Percentiles rank a stretch among this genome's conserved stretches.
phyloP scores from a whole-genome alignment of 2,113 vertebrate species.

The Chionodraco myersi region DNA sequence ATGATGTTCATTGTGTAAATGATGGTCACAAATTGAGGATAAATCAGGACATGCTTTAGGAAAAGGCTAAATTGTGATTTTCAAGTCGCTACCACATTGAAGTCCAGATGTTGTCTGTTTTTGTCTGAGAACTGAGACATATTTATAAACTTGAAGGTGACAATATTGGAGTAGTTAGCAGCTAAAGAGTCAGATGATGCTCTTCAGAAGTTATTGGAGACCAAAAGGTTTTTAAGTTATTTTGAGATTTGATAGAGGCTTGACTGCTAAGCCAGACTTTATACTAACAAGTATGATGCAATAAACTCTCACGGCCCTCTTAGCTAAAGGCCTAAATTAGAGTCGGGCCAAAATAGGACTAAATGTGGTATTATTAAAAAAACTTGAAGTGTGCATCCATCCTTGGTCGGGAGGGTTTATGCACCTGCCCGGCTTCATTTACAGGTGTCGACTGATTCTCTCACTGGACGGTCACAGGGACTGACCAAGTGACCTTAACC shows the following conservation, averaged over 20 bases:
- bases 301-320: not conserved
- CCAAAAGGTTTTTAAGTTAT: not conserved
- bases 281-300: conserved; percentile 5
- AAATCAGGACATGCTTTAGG: too few species aligned
- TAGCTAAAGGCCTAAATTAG: conserved; percentile 19
- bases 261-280: conserved; percentile 6
- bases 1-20: too few species aligned
- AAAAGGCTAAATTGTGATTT: too few species aligned
- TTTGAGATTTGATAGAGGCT: too few species aligned
- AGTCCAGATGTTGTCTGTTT: too few species aligned
- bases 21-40: too few species aligned
- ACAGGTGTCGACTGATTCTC: conserved; percentile 85
- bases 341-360: conserved; percentile 48
- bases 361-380: conserved; percentile 39
- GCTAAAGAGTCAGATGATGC: not conserved
- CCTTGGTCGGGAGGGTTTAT: conserved; percentile 66
- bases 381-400: conserved; percentile 60
- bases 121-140: too few species aligned
- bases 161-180: not conserved
- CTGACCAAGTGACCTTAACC: conserved; percentile 87
- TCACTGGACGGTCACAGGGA: conserved; percentile 81
- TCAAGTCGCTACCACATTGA: too few species aligned
- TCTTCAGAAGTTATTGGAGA: not conserved
- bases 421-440: conserved; percentile 88
- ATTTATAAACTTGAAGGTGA: too few species aligned